Percentiles rank a stretch among this genome's conserved stretches.
Evolutionary conservation across 2,888 invertebrate genomes (phyloP).

Genomic region (Cloeon dipterum): DNA sequence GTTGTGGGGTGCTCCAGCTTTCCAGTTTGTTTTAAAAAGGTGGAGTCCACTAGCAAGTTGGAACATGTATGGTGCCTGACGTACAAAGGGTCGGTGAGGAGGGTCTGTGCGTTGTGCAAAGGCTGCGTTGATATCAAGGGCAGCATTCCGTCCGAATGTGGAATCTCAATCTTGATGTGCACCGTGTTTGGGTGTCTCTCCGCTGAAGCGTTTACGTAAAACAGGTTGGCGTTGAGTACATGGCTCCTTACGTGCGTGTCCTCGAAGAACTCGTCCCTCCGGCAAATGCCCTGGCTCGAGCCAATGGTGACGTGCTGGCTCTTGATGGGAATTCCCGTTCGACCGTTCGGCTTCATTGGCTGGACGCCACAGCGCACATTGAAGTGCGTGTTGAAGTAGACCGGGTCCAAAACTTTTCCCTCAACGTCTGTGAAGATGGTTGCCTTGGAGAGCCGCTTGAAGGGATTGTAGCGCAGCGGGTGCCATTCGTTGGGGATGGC

Average conservation of each 20-base stretch:
- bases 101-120: background rate
- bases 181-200: background rate
- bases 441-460: background rate
- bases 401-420: background rate
- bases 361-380: background rate
- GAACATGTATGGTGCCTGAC: background rate
- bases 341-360: background rate
- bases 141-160: background rate
- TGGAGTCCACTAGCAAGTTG: background rate
- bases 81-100: background rate
- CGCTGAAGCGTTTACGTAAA: background rate
- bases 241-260: background rate
- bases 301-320: background rate
- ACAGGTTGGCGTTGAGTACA: background rate
- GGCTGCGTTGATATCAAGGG: background rate
- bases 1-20: background rate
- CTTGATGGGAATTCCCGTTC: background rate
- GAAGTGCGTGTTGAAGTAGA: background rate
- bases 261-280: no score
- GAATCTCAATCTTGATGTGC: background rate
- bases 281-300: background rate
- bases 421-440: conserved; percentile 1
- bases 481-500: background rate
- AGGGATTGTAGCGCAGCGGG: background rate
- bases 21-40: background rate